Evolutionary conservation across 1,140 invertebrate genomes (phyloP), one percentile per base, ranked within the genome.

Genomic region (Hyphantria cunea): DNA sequence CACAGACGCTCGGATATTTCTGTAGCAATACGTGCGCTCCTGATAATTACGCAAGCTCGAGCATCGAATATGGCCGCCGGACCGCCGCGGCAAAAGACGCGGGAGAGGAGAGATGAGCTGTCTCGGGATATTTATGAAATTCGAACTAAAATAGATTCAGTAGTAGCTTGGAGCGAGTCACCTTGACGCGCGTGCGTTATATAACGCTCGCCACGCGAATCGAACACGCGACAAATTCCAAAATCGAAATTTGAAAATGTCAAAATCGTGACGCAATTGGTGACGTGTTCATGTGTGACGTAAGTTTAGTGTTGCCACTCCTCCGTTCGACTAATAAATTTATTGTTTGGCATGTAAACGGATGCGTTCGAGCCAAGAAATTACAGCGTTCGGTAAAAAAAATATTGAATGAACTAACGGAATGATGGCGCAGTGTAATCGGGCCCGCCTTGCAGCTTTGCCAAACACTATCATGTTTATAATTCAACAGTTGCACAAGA

Each of bases 261-360:
- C 68, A 67, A 77, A 84, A 82, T 71, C 72, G 74, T 76, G 76
- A 86, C 84, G 85, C 71, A 72, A 76, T 76, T 70, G 66, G 66
- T 88, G 87, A 90, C 85, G 87, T 86, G 74, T 74, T 70, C 73
- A 79, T 67, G 70, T 63, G 78, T 87, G 86, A 86, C 82, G 84
- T 72, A 63, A 58, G 65, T 72, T 76, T 69, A 73, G 82, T 80
- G 78, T 76, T 81, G 86, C 87, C 84, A 88, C 87, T 90, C 87
- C 86, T 84, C 84, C 85, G 78, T 78, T 80, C 72, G 82, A 76
- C 86, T 87, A 90, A 90, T 89, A 89, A 89, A 89, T 90, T 89
- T 90, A 90, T 90, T 89, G 87, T 90, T 90, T 90, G 87, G 87
- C 87, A 87, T 90, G 87, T 89, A 89, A 89, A 89, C 86, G 86